Evolutionary conservation across 2,113 vertebrate genomes (phyloP).

Genomic region (Electrona antarctica): DNA sequence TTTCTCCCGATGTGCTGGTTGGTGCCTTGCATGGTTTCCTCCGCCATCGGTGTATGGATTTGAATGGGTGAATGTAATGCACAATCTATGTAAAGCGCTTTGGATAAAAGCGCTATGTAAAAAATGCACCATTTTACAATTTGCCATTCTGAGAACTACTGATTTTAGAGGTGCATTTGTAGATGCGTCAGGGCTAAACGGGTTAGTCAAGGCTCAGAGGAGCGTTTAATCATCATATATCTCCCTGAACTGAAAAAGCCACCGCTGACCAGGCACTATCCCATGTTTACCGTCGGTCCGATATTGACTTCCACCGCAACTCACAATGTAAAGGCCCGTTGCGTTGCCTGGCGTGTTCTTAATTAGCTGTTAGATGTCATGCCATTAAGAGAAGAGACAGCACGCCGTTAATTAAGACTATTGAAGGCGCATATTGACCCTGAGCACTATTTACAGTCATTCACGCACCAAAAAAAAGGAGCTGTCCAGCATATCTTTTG

Average conservation of each 20-base stretch:
- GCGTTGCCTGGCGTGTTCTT: slow-evolving; percentile 34
- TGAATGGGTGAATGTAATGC: too few species aligned
- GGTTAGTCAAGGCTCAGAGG: slow-evolving; percentile 34
- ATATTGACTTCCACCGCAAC: slow-evolving; percentile 39
- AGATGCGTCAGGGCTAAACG: too few species aligned
- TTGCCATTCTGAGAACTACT: too few species aligned
- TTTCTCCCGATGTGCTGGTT: too few species aligned
- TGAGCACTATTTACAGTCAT: slow-evolving; percentile 36
- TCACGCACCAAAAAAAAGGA: slow-evolving; percentile 20
- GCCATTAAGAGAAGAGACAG: slow-evolving; percentile 4
- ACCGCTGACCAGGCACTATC: not conserved
- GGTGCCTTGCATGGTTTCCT: too few species aligned
- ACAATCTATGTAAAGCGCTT: too few species aligned
- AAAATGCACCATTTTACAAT: too few species aligned
- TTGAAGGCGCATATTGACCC: slow-evolving; percentile 54
- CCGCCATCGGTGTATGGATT: too few species aligned
- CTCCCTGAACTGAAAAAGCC: slow-evolving; percentile 24
- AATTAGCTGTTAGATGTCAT: slow-evolving; percentile 51
- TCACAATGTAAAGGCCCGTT: slow-evolving; percentile 22
- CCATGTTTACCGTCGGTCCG: slow-evolving; percentile 25
- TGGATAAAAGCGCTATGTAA: too few species aligned
- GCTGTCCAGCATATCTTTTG: slow-evolving; percentile 4
- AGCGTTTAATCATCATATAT: slow-evolving; percentile 51
- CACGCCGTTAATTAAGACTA: slow-evolving; percentile 32
- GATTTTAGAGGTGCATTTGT: too few species aligned